Percentiles rank a stretch among this genome's conserved stretches.
Evolutionary conservation across 1,140 invertebrate species (phyloP).

Genomic region (Homarus americanus): DNA sequence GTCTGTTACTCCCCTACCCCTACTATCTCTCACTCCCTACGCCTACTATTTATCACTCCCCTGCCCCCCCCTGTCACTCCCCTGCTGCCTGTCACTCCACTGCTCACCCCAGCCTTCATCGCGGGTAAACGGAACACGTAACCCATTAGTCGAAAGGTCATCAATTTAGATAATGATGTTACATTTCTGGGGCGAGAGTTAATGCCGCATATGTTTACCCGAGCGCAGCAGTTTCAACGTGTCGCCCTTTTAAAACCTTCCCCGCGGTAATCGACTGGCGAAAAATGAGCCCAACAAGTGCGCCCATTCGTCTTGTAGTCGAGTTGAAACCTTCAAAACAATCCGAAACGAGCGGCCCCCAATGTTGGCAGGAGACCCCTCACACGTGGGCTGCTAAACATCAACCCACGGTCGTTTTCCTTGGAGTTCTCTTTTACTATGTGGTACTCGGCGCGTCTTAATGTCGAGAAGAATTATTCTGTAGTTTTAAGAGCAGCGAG

Average conservation of each 20-base stretch:
- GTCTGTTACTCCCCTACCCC: neutral
- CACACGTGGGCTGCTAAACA: neutral
- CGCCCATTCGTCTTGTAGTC: conserved; percentile 65
- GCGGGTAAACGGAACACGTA: conserved; percentile 22
- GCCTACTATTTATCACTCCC: neutral
- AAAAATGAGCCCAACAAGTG: conserved; percentile 69
- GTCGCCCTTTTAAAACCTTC: conserved; percentile 39
- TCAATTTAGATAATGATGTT: conserved; percentile 59
- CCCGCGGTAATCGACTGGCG: conserved; percentile 68
- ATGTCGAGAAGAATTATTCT: too few relatives aligned
- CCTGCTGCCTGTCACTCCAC: neutral
- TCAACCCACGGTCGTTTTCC: neutral
- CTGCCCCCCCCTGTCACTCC: neutral
- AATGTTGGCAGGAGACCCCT: conserved; percentile 20
- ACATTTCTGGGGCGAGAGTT: conserved; percentile 36
- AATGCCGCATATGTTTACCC: conserved; percentile 42
- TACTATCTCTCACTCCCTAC: neutral
- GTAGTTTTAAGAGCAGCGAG: neutral
- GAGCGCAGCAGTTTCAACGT: conserved; percentile 19
- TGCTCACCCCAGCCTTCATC: neutral
- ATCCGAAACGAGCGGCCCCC: conserved; percentile 49
- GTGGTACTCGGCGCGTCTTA: neutral
- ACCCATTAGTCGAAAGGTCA: conserved; percentile 51
- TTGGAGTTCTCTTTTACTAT: neutral
- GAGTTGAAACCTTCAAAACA: conserved; percentile 66